phyloP scores from a whole-genome alignment of 2,888 invertebrate genomes.

The Agrochola lota region DNA sequence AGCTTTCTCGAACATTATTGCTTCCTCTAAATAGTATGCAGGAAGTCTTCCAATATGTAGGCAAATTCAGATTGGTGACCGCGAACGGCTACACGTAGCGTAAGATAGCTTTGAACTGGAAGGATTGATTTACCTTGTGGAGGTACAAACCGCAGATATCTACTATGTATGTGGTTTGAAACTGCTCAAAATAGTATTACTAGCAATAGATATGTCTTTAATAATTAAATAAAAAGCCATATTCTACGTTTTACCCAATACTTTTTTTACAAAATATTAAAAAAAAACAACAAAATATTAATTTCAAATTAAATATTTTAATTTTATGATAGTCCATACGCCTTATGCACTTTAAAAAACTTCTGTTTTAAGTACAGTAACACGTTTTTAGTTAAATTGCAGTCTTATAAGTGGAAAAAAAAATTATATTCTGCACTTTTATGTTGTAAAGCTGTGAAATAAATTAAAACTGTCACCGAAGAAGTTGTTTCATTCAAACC shows the following conservation, averaged over 20 bases:
- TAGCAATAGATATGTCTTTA: background rate
- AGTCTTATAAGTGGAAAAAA: background rate
- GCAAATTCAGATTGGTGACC: background rate
- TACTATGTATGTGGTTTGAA: background rate
- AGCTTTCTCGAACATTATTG: constrained; percentile 1
- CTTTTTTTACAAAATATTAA: too few relatives aligned
- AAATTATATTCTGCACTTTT: background rate
- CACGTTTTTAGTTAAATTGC: background rate
- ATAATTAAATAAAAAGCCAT: too few relatives aligned
- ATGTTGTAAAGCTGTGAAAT: background rate
- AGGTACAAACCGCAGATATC: background rate
- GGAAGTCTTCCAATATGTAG: background rate
- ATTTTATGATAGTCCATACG: background rate
- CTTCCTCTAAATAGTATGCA: background rate
- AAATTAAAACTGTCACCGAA: constrained; percentile 40
- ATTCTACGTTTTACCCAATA: too few relatives aligned
- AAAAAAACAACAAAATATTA: too few relatives aligned
- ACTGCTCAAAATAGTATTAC: background rate
- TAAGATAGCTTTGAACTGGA: background rate
- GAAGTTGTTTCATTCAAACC: constrained; percentile 25
- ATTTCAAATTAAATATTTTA: too few relatives aligned
- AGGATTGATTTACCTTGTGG: background rate
- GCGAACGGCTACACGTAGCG: background rate
- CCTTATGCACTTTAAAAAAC: background rate
- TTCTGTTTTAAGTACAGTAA: background rate